Percentiles rank a stretch among this genome's conserved stretches.
Conservation (phyloP, 2,888 invertebrate species). For the Hydropsyche betteni region DNA sequence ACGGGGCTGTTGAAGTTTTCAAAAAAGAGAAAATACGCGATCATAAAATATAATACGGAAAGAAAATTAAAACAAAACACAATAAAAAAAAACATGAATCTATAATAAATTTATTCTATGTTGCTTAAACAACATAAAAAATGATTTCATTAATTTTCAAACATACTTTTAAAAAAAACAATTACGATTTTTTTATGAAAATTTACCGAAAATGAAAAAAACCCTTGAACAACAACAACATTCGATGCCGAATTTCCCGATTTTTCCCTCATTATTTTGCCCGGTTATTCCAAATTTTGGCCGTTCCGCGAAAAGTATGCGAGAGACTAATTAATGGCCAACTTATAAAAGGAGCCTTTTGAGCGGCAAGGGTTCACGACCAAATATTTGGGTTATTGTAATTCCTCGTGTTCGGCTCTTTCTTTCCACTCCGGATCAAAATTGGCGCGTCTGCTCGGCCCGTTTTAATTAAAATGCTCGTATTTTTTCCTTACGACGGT, state of each 20-base stretch:
- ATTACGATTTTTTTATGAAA: too few relatives aligned
- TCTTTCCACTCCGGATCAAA: conserved; percentile 1
- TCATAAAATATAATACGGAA: not conserved
- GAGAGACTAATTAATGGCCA: conserved; percentile 15
- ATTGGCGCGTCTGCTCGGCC: conserved; percentile 13
- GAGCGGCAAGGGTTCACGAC: not conserved
- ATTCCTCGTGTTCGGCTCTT: conserved; percentile 16
- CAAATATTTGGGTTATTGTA: conserved; percentile 21
- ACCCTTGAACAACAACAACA: too few relatives aligned
- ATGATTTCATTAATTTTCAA: too few relatives aligned
- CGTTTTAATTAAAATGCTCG: conserved; percentile 12
- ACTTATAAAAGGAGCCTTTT: conserved; percentile 2
- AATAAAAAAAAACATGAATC: too few relatives aligned
- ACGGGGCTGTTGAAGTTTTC: conserved; percentile 40
- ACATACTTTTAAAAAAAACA: too few relatives aligned
- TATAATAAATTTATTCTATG: too few relatives aligned
- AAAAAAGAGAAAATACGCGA: conserved; percentile 32
- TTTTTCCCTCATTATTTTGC: not conserved
- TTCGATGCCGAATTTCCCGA: not conserved
- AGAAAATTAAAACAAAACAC: not conserved
- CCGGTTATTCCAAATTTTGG: not conserved
- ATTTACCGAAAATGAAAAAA: too few relatives aligned
- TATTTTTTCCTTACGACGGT: too few relatives aligned
- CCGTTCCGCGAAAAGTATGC: conserved; percentile 1
- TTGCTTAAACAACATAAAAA: too few relatives aligned